phyloP scores from a whole-genome alignment of 2,888 invertebrate species.

The Eupelmus urozonus region DNA sequence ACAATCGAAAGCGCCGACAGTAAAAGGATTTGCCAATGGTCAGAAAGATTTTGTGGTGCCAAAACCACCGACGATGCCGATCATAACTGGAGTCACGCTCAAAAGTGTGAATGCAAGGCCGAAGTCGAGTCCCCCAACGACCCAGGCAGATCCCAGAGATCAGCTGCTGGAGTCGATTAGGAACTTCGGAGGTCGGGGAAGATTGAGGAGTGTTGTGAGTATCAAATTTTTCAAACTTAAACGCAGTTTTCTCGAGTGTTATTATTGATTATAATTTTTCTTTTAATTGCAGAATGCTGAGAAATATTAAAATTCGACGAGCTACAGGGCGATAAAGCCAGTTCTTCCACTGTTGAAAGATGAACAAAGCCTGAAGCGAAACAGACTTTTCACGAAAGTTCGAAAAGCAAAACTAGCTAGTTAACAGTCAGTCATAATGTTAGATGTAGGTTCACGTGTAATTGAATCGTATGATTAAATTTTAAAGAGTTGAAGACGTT shows the following conservation, averaged over 20 bases:
- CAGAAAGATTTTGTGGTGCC: conserved; percentile 58
- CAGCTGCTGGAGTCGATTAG: conserved; percentile 85
- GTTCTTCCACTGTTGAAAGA: conserved; percentile 18
- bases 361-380: conserved; percentile 44
- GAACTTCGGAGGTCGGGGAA: conserved; percentile 79
- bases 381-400: conserved; percentile 38
- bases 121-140: conserved; percentile 64
- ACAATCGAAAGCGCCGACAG: background rate
- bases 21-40: background rate
- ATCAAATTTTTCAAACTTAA: background rate
- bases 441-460: conserved; percentile 42
- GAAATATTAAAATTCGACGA: conserved; percentile 36
- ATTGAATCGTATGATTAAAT: conserved; percentile 48
- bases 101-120: conserved; percentile 70
- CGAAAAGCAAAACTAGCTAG: conserved; percentile 40
- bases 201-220: conserved; percentile 67
- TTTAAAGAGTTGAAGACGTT: conserved; percentile 45
- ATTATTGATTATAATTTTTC: background rate
- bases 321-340: conserved; percentile 18
- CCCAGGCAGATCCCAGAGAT: conserved; percentile 81
- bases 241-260: background rate
- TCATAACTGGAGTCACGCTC: conserved; percentile 74
- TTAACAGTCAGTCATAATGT: conserved; percentile 60
- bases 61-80: conserved; percentile 72
- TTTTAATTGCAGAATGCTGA: conserved; percentile 39